phyloP scores from a whole-genome alignment of 2,888 invertebrate species.

The Volucella inanis region DNA sequence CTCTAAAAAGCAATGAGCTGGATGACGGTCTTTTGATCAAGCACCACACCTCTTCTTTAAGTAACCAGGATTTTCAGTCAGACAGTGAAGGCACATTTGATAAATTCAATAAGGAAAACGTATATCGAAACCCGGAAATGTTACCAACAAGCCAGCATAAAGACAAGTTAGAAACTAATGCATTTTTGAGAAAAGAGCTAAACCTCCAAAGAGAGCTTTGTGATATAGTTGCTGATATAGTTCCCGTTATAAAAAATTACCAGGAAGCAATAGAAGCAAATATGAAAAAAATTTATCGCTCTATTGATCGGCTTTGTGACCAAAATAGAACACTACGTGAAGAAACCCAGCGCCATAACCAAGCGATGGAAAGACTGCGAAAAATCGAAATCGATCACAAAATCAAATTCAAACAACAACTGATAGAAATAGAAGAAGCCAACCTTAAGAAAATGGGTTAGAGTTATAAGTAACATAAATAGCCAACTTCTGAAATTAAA shows the following conservation, averaged over 20 bases:
- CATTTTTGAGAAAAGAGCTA: background rate
- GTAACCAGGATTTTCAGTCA: slow-evolving; percentile 1
- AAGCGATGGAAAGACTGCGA: slow-evolving; percentile 5
- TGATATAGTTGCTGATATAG: background rate
- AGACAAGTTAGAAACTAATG: background rate
- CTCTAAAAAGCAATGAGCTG: slow-evolving; percentile 3
- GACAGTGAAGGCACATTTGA: background rate
- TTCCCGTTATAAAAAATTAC: background rate
- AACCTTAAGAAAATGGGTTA: slow-evolving; percentile 18
- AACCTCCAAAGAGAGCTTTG: background rate
- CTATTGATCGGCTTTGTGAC: slow-evolving; percentile 10
- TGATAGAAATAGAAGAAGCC: slow-evolving; percentile 14
- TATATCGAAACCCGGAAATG: background rate
- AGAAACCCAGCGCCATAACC: slow-evolving; percentile 11
- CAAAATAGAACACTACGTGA: background rate
- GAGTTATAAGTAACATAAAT: slow-evolving; percentile 2
- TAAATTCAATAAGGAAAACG: background rate
- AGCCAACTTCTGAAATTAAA: background rate
- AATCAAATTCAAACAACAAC: slow-evolving; percentile 11
- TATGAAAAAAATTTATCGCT: slow-evolving; percentile 6
- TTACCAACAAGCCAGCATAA: background rate
- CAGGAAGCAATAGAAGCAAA: background rate
- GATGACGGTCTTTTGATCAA: background rate
- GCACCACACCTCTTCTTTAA: background rate
- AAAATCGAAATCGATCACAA: background rate